Base-by-base conservation (phyloP, 2,797 vertebrate species). In the Mormyrus hasselquistii region DNA sequence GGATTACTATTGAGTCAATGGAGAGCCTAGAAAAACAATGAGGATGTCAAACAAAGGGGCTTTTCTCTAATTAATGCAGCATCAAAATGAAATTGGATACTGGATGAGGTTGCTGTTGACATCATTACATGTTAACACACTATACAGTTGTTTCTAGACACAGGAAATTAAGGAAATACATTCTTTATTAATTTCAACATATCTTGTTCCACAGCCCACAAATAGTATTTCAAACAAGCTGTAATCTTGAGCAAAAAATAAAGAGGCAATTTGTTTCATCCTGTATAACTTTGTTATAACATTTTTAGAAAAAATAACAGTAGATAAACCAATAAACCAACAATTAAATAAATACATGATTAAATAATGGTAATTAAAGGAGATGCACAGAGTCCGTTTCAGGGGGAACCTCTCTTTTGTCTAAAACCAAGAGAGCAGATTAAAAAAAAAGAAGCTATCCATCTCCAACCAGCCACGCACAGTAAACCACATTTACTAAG, bases 141-240 rank as follows among this genome's bases (percentile, higher is more conserved):
- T 47, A 8, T 82, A 82, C 41, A 44, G 41, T 16, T 82, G 82
- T 85, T 52, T 85, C 47, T 29, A 12, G 22, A 57, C 65, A n/a
- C 83, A 49, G 25, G 34, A 25, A 34, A 22, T 89, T 93, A 93
- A 91, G 88, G 91, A 93, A 93, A 93, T 93, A 93, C 92, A 93
- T 92, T 92, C 90, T 93, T 93, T 92, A 93, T 92, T 93, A 83
- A 85, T 62, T 90, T 89, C 62, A 89, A 89, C 91, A 90, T 91
- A 89, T 90, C 89, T 91, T 82, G 76, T 89, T 90, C 90, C 91
- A 93, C 91, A 92, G 88, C 88, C 90, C 91, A 93, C 91, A 92
- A 91, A 92, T 88, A 90, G 91, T 91, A 92, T 92, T 90, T 92
- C 89, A 92, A 92, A 91, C 91, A 79, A 83, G 86, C 90, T 92